Evolutionary conservation across 2,113 vertebrate genomes (phyloP), one percentile per base, ranked within the genome.

Genomic region (cat (Felis catus)): DNA sequence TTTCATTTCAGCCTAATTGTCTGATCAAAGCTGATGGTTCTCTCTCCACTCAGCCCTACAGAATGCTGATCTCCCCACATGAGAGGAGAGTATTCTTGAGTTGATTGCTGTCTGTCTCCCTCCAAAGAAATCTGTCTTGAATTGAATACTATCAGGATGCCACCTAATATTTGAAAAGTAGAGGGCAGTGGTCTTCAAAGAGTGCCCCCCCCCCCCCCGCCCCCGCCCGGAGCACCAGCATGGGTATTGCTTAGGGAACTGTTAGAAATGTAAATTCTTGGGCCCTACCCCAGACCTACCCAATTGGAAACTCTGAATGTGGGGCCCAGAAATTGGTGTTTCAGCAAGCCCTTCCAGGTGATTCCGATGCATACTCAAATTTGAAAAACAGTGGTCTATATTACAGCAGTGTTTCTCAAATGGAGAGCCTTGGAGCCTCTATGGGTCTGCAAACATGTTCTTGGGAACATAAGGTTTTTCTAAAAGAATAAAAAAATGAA

Each of bases 1-100:
- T 95, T 92, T 88, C 15, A 25, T 88, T 87, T 88, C 89, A 68
- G 39, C 48, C 93, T 85, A 14, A 31, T 48, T 65, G n/a, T 94
- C 90, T 71, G 51, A 87, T 61, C 53, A 63, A 78, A 92, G 36
- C 39, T 19, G 68, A 39, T 55, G 4, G 5, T 29, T 87, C 13
- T 33, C 7, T 63, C 27, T 79, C 8, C 63, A 71, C 11, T 63
- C 19, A 91, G 31, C 29, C n/a, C 41, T 55, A 31, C 9, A 61
- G 68, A 53, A 82, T 33, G 68, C 66, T 87, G 61, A 51, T 82
- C 73, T 74, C 58, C n/a, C 79, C 33, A 18, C 18, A 27, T 12
- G 39, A 13, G 70, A 88, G 27, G 45, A 58, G 55, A 81, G 9
- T 91, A 58, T 82, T n/a, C 36, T 74, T 68, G 31, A 91, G 33